Evolutionary conservation across 2,797 vertebrate genomes (phyloP).

Genomic region (Enoplosus armatus): DNA sequence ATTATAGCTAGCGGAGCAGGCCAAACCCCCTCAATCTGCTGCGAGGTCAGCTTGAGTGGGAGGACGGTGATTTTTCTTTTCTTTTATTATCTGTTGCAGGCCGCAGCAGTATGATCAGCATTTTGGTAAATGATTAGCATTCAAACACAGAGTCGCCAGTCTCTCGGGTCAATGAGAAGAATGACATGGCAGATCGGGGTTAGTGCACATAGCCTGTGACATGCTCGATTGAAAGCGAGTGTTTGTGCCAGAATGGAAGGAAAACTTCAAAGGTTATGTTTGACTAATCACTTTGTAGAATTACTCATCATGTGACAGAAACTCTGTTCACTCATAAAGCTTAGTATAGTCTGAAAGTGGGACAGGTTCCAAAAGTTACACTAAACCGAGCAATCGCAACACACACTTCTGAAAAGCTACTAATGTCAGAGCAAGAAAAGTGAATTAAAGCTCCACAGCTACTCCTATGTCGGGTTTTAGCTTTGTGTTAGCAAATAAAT

Average conservation of each 20-base stretch:
- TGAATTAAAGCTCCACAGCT: not conserved
- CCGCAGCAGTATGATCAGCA: not conserved
- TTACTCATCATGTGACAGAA: slow-evolving; percentile 9
- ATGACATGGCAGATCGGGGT: slow-evolving; percentile 6
- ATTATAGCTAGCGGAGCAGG: slow-evolving; percentile 35
- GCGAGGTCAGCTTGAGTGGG: slow-evolving; percentile 26
- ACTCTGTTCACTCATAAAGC: slow-evolving; percentile 1
- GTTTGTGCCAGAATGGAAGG: slow-evolving; percentile 4
- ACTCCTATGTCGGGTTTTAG: not conserved
- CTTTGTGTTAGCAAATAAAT: not conserved
- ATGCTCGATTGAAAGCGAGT: not conserved
- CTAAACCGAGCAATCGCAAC: not conserved
- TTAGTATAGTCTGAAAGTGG: not conserved
- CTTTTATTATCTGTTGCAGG: slow-evolving; percentile 9
- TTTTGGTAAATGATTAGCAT: slow-evolving; percentile 39
- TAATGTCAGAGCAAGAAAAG: not conserved
- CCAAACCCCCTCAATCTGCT: slow-evolving; percentile 4
- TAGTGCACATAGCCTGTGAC: not conserved
- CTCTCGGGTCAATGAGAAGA: not conserved
- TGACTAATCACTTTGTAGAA: not conserved
- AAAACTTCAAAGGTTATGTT: slow-evolving; percentile 1
- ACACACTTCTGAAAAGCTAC: not conserved
- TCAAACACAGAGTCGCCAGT: not conserved
- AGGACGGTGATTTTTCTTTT: not conserved
- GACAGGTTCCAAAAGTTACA: not conserved